Evolutionary conservation across 1,140 invertebrate species (phyloP).

Genomic region (Bombus impatiens): DNA sequence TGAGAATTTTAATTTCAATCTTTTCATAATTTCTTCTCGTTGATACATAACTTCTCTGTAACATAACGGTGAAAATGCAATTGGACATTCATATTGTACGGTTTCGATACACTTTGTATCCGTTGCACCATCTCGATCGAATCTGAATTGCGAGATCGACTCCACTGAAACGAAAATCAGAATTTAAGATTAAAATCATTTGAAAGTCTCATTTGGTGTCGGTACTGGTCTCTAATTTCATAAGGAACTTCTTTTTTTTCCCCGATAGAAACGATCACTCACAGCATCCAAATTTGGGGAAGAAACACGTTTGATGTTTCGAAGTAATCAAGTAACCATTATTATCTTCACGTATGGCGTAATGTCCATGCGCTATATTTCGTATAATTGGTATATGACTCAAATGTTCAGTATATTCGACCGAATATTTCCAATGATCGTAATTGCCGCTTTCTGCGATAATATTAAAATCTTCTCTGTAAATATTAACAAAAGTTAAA

Average conservation of each 20-base stretch:
- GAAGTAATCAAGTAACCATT: constrained; percentile 84
- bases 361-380: constrained; percentile 84
- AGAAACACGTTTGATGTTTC: constrained; percentile 85
- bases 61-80: constrained; percentile 83
- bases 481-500: constrained; percentile 41
- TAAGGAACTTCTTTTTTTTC: neutral
- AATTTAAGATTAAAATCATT: constrained; percentile 45
- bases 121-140: constrained; percentile 74
- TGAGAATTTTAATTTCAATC: constrained; percentile 83
- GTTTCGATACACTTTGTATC: constrained; percentile 84
- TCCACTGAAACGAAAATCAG: constrained; percentile 81
- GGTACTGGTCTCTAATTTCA: neutral
- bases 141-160: constrained; percentile 84
- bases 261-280: constrained; percentile 72
- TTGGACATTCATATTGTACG: constrained; percentile 86
- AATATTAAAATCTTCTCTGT: constrained; percentile 85
- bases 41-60: constrained; percentile 85
- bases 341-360: constrained; percentile 82
- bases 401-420: constrained; percentile 86
- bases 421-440: constrained; percentile 88
- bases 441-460: constrained; percentile 86
- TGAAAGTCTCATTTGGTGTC: constrained; percentile 9
- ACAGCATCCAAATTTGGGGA: constrained; percentile 84
- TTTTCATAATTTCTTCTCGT: constrained; percentile 84
- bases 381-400: constrained; percentile 85